Base-by-base conservation (phyloP, 2,888 invertebrate species). In the Eustalomyia histrio region DNA sequence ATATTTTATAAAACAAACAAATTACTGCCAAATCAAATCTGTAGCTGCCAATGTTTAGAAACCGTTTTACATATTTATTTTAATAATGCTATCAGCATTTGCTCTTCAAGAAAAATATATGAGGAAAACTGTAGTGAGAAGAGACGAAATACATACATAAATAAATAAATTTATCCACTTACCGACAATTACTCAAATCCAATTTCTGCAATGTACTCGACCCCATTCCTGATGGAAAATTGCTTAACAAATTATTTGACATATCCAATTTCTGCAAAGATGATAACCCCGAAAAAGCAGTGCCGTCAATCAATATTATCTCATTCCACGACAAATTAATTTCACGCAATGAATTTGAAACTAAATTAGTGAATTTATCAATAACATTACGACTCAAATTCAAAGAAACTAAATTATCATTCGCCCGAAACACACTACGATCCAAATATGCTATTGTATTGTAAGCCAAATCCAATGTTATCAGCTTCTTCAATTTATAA, bases 301-400 rank as follows among this genome's bases (percentile, higher is more conserved):
- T 91, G 90, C 76, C 82, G 53, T 93, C 92, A 33, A 95, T 91
- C 1, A 86, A 84, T 76, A 91, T 91, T 60, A 95, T 94, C 91
- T 95, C 94, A 85, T 94, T 94, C 74, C 92, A 92, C 86, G 94
- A 94, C 87, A 94, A 89, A 86, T 94, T 94, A 21, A 95, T 88
- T 33, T 91, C 86, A 17, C 92, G 90, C 71, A 95, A 82, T 0
- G 94, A 94, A 55, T 91, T 91, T 53, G 93, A 93, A 80, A 91
- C 92, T 3, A 94, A 89, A 86, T 92, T 92, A 17, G 92, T 92
- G 35, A 94, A 90, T 83, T 90, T 91, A 61, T 91, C 92, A 1
- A 95, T 88, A 85, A 94, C 94, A 87, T 94, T 95, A 84, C 93
- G 91, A 4, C 95, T 93, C 47, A 95, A 86, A 87, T 93, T 94